These are phyloP conservation scores for Hydrozoanthus gracilis DNA, from an alignment of 92 coral and sea anemone genomes.

Conservation along the genomic window DNA sequence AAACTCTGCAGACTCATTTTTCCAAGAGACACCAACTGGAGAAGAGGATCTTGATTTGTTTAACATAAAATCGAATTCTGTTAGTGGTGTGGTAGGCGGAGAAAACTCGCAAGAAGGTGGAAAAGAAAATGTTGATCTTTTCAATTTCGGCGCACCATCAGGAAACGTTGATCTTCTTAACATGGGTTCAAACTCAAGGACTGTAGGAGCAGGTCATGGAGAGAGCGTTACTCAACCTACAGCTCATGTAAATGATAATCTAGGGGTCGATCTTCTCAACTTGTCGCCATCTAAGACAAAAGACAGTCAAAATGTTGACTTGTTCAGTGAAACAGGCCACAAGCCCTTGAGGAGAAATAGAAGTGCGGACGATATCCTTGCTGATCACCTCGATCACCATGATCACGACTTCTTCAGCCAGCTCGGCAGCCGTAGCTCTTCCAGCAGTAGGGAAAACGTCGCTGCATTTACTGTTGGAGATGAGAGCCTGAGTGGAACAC, in stretches of 20 bases:
- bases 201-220: constrained; percentile 41
- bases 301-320: constrained; percentile 84
- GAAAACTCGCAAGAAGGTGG: background rate
- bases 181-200: background rate
- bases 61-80: constrained; percentile 54
- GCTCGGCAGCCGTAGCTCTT: constrained; percentile 79
- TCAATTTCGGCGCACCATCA: constrained; percentile 47
- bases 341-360: constrained; percentile 74
- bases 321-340: constrained; percentile 72
- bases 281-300: constrained; percentile 47
- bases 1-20: constrained; percentile 68
- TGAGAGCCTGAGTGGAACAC: background rate
- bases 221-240: constrained; percentile 70
- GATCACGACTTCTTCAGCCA: constrained; percentile 88
- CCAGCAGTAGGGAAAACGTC: constrained; percentile 77
- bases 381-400: constrained; percentile 57
- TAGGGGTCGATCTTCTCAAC: constrained; percentile 42
- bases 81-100: background rate
- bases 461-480: constrained; percentile 55
- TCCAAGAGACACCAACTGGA: constrained; percentile 59
- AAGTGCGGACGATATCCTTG: constrained; percentile 92
- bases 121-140: constrained; percentile 45
- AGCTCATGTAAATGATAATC: constrained; percentile 40
- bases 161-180: constrained; percentile 36
- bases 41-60: constrained; percentile 67